Evolutionary conservation across 2,888 invertebrate species (phyloP), one percentile per base, ranked within the genome.

Genomic region (Hymenopus coronatus): DNA sequence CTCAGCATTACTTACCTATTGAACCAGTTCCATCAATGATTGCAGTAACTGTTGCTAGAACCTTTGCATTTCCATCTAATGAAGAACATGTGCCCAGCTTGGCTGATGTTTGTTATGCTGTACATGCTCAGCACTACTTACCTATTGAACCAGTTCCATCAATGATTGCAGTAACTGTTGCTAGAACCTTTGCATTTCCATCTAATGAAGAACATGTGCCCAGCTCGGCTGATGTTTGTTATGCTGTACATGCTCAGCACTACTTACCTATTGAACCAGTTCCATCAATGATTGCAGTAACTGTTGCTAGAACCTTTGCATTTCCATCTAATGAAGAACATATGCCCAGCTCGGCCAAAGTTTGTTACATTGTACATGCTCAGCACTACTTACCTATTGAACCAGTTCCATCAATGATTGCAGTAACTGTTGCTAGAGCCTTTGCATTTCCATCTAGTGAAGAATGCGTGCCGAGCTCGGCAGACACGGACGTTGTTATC

Each of bases 1-100:
- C 4, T 8, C 40, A 40, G 4, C 7, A 84, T 40, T n/a, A 85
- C 91, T 92, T 90, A 96, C 97, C 97, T 89, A 98, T 95, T 90
- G 97, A 98, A 12, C 99, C 99, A 0, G 99, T 99, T 85, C 99
- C 99, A 93, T 99, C 99, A 85, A 99, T 99, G 91, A 99, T 98
- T 33, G 99, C 98, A 0, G 99, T 98, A n/a, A 99, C 99, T 0
- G 99, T 99, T 9, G 99, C 98, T 90, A 99, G 93, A 8, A 99
- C 99, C 92, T 96, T 97, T 0, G 98, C n/a, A n/a, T n/a, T n/a
- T n/a, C n/a, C n/a, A n/a, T n/a, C n/a, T n/a, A n/a, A n/a, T n/a
- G n/a, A n/a, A n/a, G n/a, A n/a, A n/a, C n/a, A n/a, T n/a, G n/a
- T n/a, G n/a, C n/a, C n/a, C n/a, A n/a, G n/a, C n/a, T n/a, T n/a